Conservation (phyloP, 92 coral and sea anemone genomes). For the Diadumene lineata region DNA sequence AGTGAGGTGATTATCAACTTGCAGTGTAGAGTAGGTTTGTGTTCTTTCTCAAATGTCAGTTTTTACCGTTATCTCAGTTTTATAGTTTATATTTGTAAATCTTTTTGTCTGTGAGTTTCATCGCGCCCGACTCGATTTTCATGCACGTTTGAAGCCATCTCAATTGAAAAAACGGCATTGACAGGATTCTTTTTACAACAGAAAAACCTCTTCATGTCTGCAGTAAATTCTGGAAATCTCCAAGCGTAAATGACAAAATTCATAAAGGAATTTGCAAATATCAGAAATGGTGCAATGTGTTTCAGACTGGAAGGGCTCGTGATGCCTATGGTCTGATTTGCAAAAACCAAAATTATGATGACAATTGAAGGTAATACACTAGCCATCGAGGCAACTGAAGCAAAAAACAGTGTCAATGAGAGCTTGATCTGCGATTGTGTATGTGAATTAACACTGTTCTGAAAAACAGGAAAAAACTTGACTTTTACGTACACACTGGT, state of each 20-base stretch:
- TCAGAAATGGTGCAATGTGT: background rate
- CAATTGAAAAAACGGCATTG: background rate
- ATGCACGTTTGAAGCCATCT: background rate
- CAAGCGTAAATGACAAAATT: conserved; percentile 9
- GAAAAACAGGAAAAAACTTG: background rate
- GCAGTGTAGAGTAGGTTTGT: too few species aligned
- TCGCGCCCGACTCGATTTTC: too few species aligned
- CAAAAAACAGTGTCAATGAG: background rate
- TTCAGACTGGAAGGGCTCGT: background rate
- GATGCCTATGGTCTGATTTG: background rate
- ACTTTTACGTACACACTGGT: background rate
- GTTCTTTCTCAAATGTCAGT: too few species aligned
- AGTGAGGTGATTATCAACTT: too few species aligned
- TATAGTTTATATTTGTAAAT: too few species aligned
- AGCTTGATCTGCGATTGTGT: background rate
- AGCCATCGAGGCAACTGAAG: background rate
- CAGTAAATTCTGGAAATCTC: conserved; percentile 8
- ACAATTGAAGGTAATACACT: background rate
- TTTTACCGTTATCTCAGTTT: too few species aligned
- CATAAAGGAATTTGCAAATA: conserved; percentile 12
- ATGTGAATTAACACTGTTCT: background rate
- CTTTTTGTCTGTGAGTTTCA: too few species aligned
- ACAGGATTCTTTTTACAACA: background rate
- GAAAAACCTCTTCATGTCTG: conserved; percentile 5
- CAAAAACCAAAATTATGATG: background rate